Evolutionary conservation across 2,888 invertebrate genomes (phyloP).

Genomic region (Noctua fimbriata): DNA sequence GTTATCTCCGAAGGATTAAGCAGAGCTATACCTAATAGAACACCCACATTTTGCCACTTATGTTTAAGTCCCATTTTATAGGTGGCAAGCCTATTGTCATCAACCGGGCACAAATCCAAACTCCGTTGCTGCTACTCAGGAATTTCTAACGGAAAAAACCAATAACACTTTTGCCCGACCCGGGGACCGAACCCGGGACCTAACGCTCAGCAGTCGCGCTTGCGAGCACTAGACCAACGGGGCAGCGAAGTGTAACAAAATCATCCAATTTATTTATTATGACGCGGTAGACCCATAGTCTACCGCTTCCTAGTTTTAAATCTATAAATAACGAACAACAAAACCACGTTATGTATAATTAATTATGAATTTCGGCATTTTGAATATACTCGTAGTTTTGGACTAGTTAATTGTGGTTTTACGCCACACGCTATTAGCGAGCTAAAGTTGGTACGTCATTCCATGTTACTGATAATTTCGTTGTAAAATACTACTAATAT

Average conservation of each 20-base stretch:
- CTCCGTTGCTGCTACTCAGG: neutral
- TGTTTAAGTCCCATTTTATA: too few relatives aligned
- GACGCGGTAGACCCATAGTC: too few relatives aligned
- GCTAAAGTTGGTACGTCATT: neutral
- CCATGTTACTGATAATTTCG: conserved; percentile 7
- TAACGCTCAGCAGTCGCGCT: neutral
- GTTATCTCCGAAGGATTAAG: neutral
- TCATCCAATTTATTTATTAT: neutral
- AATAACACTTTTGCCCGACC: neutral
- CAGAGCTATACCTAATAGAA: neutral
- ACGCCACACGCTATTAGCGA: conserved; percentile 11
- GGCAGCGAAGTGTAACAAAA: neutral
- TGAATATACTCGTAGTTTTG: conserved; percentile 5
- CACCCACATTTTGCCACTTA: too few relatives aligned
- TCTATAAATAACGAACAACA: conserved; percentile 9
- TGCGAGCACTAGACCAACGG: neutral
- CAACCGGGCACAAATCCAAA: neutral
- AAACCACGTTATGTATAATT: neutral
- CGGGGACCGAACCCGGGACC: neutral
- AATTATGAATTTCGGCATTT: conserved; percentile 27
- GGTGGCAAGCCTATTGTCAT: too few relatives aligned
- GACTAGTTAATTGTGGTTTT: conserved; percentile 45
- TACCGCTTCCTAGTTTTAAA: conserved; percentile 1
- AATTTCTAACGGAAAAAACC: neutral
- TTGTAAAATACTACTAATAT: conserved; percentile 13